These are phyloP conservation scores for Phalloptychus januarius DNA, from an alignment of 2,797 vertebrate species.

Conservation along the genomic window DNA sequence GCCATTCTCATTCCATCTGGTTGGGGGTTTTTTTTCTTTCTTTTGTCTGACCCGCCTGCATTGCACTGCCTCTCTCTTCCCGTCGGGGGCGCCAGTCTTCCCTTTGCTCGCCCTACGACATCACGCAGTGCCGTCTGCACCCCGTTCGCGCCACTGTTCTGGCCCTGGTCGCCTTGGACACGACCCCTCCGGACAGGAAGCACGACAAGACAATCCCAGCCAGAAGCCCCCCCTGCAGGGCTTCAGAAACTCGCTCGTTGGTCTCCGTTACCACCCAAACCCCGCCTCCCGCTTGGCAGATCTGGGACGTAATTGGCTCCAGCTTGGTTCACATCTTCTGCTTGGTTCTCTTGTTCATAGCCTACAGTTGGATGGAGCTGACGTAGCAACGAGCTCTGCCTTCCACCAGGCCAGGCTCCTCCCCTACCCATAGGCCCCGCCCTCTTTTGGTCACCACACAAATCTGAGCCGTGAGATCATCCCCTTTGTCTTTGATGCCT, in stretches of 20 bases:
- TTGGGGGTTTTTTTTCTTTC: background rate
- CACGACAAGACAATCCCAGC: slow-evolving; percentile 40
- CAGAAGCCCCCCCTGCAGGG: slow-evolving; percentile 33
- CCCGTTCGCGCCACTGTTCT: slow-evolving; percentile 86
- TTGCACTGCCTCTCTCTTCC: slow-evolving; percentile 11
- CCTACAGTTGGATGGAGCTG: slow-evolving; percentile 91
- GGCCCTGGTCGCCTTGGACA: slow-evolving; percentile 87
- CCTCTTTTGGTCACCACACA: background rate
- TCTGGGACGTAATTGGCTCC: slow-evolving; percentile 93
- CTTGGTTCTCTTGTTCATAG: slow-evolving; percentile 89
- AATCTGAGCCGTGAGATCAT: background rate
- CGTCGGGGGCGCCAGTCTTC: slow-evolving; percentile 85
- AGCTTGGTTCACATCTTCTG: slow-evolving; percentile 93
- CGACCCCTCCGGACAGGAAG: slow-evolving; percentile 56
- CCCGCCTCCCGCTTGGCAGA: slow-evolving; percentile 86
- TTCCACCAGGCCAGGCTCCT: background rate
- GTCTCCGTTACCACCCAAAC: slow-evolving; percentile 82
- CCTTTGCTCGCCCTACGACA: slow-evolving; percentile 94
- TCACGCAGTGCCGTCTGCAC: slow-evolving; percentile 91
- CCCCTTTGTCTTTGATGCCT: background rate
- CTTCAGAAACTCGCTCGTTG: slow-evolving; percentile 45
- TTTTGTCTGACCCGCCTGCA: background rate
- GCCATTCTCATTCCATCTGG: background rate
- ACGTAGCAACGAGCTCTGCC: slow-evolving; percentile 74
- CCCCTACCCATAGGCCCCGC: background rate